Conservation (phyloP, 2,888 invertebrate species). For the Microctonus aethiopoides region DNA sequence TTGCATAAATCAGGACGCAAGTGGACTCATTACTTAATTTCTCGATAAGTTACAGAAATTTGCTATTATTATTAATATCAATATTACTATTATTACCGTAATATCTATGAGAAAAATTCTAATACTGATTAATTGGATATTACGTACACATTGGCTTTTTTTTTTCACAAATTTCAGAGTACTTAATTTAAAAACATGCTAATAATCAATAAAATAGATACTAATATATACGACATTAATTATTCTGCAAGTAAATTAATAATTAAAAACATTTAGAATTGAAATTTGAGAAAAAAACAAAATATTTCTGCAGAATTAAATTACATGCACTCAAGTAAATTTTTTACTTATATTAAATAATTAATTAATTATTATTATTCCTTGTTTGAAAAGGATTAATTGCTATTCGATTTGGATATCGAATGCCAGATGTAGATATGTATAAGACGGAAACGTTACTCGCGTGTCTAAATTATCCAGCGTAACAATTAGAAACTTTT, state of each 20-base stretch:
- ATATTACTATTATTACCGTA: no score
- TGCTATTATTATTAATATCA: background rate
- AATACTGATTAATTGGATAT: constrained; percentile 28
- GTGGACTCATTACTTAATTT: background rate
- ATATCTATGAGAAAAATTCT: constrained; percentile 18
- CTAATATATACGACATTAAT: background rate
- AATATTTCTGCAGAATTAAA: background rate
- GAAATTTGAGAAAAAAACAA: background rate
- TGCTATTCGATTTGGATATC: constrained; percentile 1
- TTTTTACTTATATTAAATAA: background rate
- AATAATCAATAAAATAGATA: background rate
- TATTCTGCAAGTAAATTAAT: background rate
- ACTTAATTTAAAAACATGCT: background rate
- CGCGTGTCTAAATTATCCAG: constrained; percentile 12
- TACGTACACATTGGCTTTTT: background rate
- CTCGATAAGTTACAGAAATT: constrained; percentile 2
- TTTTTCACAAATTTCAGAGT: background rate
- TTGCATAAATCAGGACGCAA: constrained; percentile 3
- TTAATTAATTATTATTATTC: background rate
- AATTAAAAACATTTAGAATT: background rate
- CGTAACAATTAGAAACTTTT: constrained; percentile 19
- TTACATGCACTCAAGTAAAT: background rate
- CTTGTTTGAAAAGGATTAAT: constrained; percentile 2
- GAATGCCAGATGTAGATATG: constrained; percentile 45
- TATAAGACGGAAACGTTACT: constrained; percentile 45